phyloP scores from a whole-genome alignment of 2,888 invertebrate species.

The Acronicta psi region DNA sequence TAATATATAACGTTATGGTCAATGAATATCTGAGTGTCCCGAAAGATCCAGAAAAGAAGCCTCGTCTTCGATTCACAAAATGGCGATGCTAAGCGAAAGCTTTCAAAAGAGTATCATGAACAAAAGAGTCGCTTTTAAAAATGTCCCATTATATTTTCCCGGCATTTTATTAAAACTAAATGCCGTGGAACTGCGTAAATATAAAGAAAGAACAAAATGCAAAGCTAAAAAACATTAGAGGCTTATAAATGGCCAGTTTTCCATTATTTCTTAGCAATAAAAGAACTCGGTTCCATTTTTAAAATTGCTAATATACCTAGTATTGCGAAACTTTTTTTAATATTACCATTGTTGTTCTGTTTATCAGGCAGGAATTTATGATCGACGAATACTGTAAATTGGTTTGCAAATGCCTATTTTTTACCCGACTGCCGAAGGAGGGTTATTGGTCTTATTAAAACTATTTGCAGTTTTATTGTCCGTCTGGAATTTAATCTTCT shows the following conservation, averaged over 20 bases:
- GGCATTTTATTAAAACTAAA: slow-evolving; percentile 58
- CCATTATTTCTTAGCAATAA: slow-evolving; percentile 48
- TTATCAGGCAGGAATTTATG: background rate
- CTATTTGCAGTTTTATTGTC: background rate
- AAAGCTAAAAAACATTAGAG: slow-evolving; percentile 41
- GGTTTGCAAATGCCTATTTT: background rate
- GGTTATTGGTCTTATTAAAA: background rate
- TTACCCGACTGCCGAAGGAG: too few relatives aligned
- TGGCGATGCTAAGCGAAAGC: slow-evolving; percentile 31
- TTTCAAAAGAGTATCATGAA: slow-evolving; percentile 37
- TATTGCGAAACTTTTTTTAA: slow-evolving; percentile 16
- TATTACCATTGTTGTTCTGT: slow-evolving; percentile 4
- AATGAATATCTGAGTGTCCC: slow-evolving; percentile 33
- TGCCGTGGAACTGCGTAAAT: slow-evolving; percentile 52
- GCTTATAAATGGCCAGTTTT: slow-evolving; percentile 52
- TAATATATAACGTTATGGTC: slow-evolving; percentile 29
- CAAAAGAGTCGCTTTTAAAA: slow-evolving; percentile 44
- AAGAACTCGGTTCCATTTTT: slow-evolving; percentile 35
- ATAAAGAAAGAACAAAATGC: slow-evolving; percentile 45
- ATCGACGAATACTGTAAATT: background rate
- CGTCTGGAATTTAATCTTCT: background rate
- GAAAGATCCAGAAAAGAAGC: slow-evolving; percentile 28
- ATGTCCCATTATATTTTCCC: slow-evolving; percentile 42
- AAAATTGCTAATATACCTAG: slow-evolving; percentile 30
- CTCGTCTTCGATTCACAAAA: slow-evolving; percentile 41